Evolutionary conservation across 2,888 invertebrate species (phyloP).

Genomic region (Cerceris rybyensis): DNA sequence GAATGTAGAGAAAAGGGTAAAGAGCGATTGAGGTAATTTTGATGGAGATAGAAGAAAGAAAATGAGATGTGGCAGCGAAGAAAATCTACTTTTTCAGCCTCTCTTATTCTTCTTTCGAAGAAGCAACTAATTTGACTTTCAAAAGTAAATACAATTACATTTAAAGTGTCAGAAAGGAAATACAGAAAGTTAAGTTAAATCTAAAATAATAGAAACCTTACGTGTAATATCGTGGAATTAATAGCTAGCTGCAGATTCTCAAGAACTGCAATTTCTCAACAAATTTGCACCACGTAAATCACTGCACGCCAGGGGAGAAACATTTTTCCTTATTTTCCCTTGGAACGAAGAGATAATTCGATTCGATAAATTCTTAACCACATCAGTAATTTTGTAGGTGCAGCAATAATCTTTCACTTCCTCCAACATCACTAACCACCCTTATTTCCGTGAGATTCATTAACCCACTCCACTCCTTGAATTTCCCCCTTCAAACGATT

Average conservation of each 20-base stretch:
- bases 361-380: slow-evolving; percentile 6
- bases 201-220: too few relatives aligned
- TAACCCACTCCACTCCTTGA: neutral
- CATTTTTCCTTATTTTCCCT: neutral
- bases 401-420: neutral
- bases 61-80: too few relatives aligned
- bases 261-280: neutral
- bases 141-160: too few relatives aligned
- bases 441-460: too few relatives aligned
- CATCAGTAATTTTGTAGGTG: neutral
- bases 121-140: too few relatives aligned
- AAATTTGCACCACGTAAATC: neutral
- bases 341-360: neutral
- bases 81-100: too few relatives aligned
- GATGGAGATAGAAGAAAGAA: neutral
- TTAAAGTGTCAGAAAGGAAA: too few relatives aligned
- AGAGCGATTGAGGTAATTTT: neutral
- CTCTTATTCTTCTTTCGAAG: too few relatives aligned
- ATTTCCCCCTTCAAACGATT: neutral
- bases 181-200: too few relatives aligned
- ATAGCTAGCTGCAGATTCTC: neutral
- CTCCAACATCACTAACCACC: neutral
- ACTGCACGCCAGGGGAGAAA: neutral
- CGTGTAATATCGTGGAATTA: too few relatives aligned
- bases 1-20: neutral